phyloP scores from a whole-genome alignment of 1,140 invertebrate genomes.

The Hyles vespertilio region DNA sequence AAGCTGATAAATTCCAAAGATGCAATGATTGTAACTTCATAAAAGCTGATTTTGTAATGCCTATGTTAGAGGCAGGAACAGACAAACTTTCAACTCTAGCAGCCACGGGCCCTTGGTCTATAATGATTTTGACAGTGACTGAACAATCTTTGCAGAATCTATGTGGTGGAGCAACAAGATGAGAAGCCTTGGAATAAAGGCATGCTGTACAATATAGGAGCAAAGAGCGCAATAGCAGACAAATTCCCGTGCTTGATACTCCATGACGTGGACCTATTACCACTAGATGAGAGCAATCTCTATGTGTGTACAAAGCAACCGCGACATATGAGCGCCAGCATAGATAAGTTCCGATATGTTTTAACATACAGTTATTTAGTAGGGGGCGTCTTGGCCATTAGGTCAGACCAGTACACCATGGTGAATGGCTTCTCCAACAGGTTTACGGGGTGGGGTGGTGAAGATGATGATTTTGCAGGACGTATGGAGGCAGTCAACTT shows the following conservation, averaged over 20 bases:
- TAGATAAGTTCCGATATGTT: constrained; percentile 88
- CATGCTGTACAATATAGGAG: constrained; percentile 92
- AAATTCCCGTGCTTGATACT: constrained; percentile 94
- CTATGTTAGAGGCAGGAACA: too few relatives aligned
- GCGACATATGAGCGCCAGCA: constrained; percentile 93
- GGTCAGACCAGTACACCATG: constrained; percentile 81
- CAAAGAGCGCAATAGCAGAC: constrained; percentile 81
- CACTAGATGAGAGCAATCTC: constrained; percentile 91
- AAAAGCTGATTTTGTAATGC: too few relatives aligned
- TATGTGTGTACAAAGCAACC: constrained; percentile 92
- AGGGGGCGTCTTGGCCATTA: constrained; percentile 86
- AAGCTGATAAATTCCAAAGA: too few relatives aligned
- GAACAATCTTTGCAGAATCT: constrained; percentile 78
- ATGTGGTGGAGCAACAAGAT: constrained; percentile 91
- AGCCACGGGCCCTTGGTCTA: too few relatives aligned
- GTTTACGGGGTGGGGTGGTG: constrained; percentile 93
- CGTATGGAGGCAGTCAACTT: constrained; percentile 64
- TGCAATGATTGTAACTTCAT: too few relatives aligned
- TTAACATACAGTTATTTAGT: constrained; percentile 84
- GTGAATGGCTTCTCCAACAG: constrained; percentile 95
- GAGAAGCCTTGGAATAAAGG: constrained; percentile 92
- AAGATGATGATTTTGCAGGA: constrained; percentile 94
- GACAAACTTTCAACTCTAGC: too few relatives aligned
- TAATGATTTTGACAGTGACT: too few relatives aligned
- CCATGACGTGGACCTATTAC: constrained; percentile 97